Evolutionary conservation across 2,888 invertebrate species (phyloP), one percentile per base, ranked within the genome.

Genomic region (Myopa testacea): DNA sequence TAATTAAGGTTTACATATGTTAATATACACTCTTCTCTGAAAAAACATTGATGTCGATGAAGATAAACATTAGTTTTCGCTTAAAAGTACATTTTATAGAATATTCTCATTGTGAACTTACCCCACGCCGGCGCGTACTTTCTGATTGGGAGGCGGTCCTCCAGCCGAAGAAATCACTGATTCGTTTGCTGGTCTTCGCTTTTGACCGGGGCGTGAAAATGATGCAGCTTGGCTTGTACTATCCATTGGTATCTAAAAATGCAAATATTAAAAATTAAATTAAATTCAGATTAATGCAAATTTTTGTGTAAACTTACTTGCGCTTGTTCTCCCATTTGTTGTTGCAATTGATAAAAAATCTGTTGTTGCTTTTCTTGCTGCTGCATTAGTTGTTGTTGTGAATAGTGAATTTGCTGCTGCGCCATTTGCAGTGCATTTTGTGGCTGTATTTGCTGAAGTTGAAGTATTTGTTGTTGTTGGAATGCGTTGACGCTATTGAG

Each of bases 401-500:
- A 7, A 19, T 6, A 62, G 6, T 38, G 40, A 14, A 60, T 37
- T 38, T 73, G 72, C 26, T 73, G 74, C 65, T 74, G 74, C 50
- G 63, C 63, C 65, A 60, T n/a, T 71, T 74, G 74, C 50, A 65
- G n/a, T 37, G 38, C 26, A 65, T 52, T 50, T 5, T 26, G 26
- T 26, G 65, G n/a, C 7, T 63, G 74, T 8, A 74, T 19, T 63
- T 63, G 63, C 26, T 74, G 74, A 52, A 74, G 37, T 34, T 74
- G 74, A 5, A 74, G 65, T 37, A 74, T 10, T 37, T 75, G 67
- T 58, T 67, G 74, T 8, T 63, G 75, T 4, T 75, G 75, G 14
- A 62, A 40, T 7, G 50, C 34, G 37, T 52, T 80, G 37, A 55
- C 76, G 65, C 74, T 75, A 12, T 77, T 63, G 8, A 78, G 58